Evolutionary conservation across 2,888 invertebrate species (phyloP).

Genomic region (Dexiosoma caninum): DNA sequence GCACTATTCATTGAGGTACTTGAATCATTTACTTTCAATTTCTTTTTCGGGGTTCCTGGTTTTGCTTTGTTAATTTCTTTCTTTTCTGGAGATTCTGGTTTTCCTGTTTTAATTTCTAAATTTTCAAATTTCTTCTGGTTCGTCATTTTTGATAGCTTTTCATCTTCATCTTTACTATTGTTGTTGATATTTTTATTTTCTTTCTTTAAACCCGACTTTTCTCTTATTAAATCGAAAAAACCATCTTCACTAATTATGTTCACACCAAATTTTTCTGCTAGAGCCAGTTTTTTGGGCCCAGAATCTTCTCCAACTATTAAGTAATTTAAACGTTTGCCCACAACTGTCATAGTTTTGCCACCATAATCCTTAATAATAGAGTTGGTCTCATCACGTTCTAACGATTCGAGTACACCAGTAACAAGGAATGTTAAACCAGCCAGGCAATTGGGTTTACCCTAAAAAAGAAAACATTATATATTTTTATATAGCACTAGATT

Average conservation of each 20-base stretch:
- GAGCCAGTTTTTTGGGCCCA: constrained; percentile 89
- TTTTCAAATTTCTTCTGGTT: constrained; percentile 58
- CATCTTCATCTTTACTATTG: background rate
- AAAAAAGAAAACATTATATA: no score
- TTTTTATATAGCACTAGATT: no score
- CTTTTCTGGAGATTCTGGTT: constrained; percentile 44
- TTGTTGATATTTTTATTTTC: no score
- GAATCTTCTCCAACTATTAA: constrained; percentile 91
- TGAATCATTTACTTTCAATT: constrained; percentile 49
- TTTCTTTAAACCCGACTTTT: constrained; percentile 78
- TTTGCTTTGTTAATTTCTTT: constrained; percentile 59
- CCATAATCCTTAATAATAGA: constrained; percentile 87
- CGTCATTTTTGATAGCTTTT: constrained; percentile 40
- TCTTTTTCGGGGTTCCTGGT: constrained; percentile 41
- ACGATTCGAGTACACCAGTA: constrained; percentile 92
- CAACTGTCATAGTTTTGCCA: constrained; percentile 84
- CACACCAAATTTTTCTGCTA: constrained; percentile 85
- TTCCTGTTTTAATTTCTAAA: constrained; percentile 54
- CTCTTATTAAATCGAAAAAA: constrained; percentile 86
- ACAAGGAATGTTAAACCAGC: constrained; percentile 85
- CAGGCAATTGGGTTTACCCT: constrained; percentile 86
- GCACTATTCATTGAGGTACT: constrained; percentile 34
- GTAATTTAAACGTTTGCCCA: constrained; percentile 90
- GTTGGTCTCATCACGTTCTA: constrained; percentile 89
- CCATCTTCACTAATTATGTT: constrained; percentile 89